phyloP scores from a whole-genome alignment of 2,113 vertebrate genomes.

The Carlito syrichta region DNA sequence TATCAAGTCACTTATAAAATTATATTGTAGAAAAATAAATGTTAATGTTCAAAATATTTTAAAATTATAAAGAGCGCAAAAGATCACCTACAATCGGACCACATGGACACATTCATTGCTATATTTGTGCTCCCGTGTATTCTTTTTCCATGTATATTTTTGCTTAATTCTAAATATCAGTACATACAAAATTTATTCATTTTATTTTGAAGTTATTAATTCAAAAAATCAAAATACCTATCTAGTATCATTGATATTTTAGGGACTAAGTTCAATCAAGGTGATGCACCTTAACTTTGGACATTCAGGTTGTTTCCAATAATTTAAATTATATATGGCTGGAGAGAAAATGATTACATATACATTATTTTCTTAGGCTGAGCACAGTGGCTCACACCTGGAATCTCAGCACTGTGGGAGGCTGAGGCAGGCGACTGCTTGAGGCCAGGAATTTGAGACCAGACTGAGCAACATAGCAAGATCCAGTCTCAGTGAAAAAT shows the following conservation, averaged over 20 bases:
- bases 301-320: neutral
- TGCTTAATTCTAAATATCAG: neutral
- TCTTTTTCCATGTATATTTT: neutral
- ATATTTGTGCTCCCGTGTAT: neutral
- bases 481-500: too few species aligned
- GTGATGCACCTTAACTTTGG: neutral
- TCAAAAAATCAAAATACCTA: neutral
- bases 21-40: neutral
- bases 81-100: neutral
- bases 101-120: neutral
- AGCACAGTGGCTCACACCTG: too few species aligned
- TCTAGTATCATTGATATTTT: neutral
- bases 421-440: too few species aligned
- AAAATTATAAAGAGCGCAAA: neutral
- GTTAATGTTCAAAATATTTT: neutral
- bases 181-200: neutral
- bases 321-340: neutral
- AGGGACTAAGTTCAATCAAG: neutral
- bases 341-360: too few species aligned
- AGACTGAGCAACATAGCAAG: too few species aligned
- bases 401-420: too few species aligned
- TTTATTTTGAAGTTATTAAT: constrained; percentile 2
- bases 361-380: too few species aligned
- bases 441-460: too few species aligned
- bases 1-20: neutral